Conservation (phyloP, 2,797 vertebrate species). For the Notoglanidium macrostoma region DNA sequence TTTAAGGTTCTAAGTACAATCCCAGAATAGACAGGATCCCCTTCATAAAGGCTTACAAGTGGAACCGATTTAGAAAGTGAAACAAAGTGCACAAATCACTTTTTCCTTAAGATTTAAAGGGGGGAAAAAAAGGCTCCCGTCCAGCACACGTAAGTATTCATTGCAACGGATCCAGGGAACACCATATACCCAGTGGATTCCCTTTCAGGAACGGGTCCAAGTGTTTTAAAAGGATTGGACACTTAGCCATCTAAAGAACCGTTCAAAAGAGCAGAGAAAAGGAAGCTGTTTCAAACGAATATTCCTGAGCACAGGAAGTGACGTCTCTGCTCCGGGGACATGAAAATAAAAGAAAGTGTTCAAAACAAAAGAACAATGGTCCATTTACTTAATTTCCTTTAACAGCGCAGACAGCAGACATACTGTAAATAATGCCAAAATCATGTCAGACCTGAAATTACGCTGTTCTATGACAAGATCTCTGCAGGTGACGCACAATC, state of each 20-base stretch:
- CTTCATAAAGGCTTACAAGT: background rate
- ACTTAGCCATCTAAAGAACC: background rate
- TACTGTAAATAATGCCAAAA: background rate
- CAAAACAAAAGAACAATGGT: background rate
- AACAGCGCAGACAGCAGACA: background rate
- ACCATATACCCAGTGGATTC: background rate
- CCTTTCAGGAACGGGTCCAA: background rate
- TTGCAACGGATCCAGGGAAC: background rate
- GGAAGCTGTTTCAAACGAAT: background rate
- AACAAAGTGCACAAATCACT: background rate
- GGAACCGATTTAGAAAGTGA: background rate
- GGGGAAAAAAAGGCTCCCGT: background rate
- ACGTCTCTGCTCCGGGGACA: background rate
- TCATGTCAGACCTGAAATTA: no score
- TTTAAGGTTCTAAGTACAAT: background rate
- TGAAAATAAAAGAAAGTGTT: background rate
- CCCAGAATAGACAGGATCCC: background rate
- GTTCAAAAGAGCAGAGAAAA: background rate
- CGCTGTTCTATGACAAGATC: background rate
- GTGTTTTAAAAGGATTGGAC: constrained; percentile 2
- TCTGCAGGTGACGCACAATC: background rate
- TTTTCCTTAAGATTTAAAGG: background rate
- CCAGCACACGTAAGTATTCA: background rate
- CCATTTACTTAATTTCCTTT: background rate
- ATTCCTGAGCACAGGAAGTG: background rate